Evolutionary conservation across 2,113 vertebrate genomes (phyloP).

Genomic region (Anguilla japonica): DNA sequence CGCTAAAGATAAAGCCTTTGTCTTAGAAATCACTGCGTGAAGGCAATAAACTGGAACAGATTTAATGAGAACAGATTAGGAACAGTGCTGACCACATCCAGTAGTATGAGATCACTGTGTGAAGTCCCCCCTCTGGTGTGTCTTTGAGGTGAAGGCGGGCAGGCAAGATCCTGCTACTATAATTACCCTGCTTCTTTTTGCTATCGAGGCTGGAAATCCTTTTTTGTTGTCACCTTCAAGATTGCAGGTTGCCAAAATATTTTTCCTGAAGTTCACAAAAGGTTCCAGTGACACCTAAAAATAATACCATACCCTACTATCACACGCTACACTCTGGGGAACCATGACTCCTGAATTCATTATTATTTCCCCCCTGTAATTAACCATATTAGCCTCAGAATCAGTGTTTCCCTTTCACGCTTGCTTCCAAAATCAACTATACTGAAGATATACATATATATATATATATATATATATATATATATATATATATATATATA

Average conservation of each 20-base stretch:
- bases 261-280: neutral
- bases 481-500: too few relatives aligned
- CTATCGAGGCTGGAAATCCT: neutral
- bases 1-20: neutral
- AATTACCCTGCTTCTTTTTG: neutral
- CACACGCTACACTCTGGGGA: neutral
- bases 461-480: too few relatives aligned
- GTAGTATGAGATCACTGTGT: neutral
- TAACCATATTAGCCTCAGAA: neutral
- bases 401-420: neutral
- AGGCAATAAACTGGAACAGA: neutral
- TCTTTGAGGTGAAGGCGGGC: neutral
- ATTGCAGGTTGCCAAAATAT: constrained; percentile 9
- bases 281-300: neutral
- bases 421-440: too few relatives aligned
- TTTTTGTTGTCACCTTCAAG: constrained; percentile 4
- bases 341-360: neutral
- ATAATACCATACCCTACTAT: neutral
- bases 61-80: neutral
- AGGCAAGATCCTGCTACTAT: neutral
- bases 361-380: neutral
- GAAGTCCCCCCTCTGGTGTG: neutral
- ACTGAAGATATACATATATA: too few relatives aligned
- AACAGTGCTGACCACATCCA: neutral
- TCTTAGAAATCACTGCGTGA: neutral